Percentiles rank a stretch among this genome's conserved stretches.
Evolutionary conservation across 2,888 invertebrate species (phyloP).

Genomic region (Syrista parreyssii): DNA sequence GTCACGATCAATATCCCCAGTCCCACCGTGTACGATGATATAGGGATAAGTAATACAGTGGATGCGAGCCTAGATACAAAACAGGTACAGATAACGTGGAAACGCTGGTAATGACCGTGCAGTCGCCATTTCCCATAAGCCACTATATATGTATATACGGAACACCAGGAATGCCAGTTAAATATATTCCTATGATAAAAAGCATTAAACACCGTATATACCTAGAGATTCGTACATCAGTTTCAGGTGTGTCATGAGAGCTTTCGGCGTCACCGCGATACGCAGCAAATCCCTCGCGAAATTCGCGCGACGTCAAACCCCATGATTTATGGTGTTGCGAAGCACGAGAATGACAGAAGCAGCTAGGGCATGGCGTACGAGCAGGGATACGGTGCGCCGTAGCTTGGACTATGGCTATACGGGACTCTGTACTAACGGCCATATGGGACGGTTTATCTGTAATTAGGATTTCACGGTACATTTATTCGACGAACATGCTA

Average conservation of each 20-base stretch:
- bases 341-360: constrained; percentile 5
- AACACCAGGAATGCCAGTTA: not conserved
- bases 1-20: no score
- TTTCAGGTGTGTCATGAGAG: not conserved
- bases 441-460: constrained; percentile 19
- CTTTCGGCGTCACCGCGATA: not conserved
- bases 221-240: not conserved
- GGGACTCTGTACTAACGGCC: constrained; percentile 1
- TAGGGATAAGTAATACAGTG: not conserved
- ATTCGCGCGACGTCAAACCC: not conserved
- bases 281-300: constrained; percentile 1
- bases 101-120: not conserved
- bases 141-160: not conserved
- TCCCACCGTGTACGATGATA: not conserved
- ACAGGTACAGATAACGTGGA: not conserved
- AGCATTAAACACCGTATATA: not conserved
- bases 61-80: not conserved
- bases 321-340: constrained; percentile 2
- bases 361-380: not conserved
- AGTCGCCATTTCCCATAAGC: not conserved
- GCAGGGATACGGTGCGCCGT: not conserved
- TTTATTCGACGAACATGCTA: constrained; percentile 17
- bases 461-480: constrained; percentile 24
- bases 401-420: not conserved
- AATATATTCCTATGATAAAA: not conserved